phyloP scores from a whole-genome alignment of 2,797 vertebrate species.

The Pseudochirops cupreus region DNA sequence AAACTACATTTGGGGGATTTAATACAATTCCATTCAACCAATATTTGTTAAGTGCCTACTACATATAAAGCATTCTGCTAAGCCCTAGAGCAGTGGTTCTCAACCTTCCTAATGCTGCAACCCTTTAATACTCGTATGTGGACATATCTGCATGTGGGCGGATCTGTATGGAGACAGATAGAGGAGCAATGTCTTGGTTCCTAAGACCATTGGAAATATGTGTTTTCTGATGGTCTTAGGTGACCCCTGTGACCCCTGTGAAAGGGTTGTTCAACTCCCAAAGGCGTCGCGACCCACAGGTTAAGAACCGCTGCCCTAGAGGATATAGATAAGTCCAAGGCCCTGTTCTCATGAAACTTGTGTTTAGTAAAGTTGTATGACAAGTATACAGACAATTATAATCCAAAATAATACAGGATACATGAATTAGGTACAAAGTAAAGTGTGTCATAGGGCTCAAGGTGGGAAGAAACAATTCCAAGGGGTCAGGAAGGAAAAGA shows the following conservation, averaged over 20 bases:
- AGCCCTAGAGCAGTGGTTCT: background rate
- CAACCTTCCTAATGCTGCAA: too few species aligned
- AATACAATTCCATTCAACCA: background rate
- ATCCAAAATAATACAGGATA: background rate
- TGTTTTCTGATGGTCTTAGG: too few species aligned
- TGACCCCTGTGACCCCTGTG: too few species aligned
- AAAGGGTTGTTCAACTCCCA: too few species aligned
- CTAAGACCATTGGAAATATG: too few species aligned
- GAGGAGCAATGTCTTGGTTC: too few species aligned
- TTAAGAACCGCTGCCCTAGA: too few species aligned
- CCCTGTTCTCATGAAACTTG: background rate
- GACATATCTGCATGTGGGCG: too few species aligned
- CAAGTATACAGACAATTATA: background rate
- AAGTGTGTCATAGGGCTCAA: background rate
- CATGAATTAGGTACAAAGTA: background rate
- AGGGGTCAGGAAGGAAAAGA: background rate
- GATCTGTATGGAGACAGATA: too few species aligned
- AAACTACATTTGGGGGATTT: background rate
- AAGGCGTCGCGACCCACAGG: too few species aligned
- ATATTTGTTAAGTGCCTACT: background rate
- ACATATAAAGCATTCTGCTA: background rate
- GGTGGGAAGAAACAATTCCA: background rate
- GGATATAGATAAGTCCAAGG: background rate
- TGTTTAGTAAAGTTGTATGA: background rate
- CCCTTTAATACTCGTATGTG: too few species aligned